These are phyloP conservation scores for Scylla paramamosain DNA, from an alignment of 1,140 invertebrate species.

Conservation along the genomic window DNA sequence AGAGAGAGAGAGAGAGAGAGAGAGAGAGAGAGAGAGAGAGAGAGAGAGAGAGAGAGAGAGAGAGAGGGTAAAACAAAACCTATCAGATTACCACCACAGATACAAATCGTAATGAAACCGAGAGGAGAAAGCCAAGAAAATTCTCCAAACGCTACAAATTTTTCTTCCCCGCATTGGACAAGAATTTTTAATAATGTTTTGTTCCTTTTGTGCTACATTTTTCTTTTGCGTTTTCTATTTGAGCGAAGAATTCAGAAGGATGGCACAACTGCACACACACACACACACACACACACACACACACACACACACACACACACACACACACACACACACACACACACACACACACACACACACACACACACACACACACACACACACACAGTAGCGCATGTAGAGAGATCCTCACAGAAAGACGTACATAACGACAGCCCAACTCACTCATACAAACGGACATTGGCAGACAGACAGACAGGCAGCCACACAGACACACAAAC, in stretches of 20 bases:
- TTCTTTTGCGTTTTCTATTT: not conserved
- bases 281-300: constrained; percentile 6
- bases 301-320: not conserved
- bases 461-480: not conserved
- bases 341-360: constrained; percentile 20
- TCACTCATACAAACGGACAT: not conserved
- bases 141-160: too few species aligned
- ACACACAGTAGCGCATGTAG: not conserved
- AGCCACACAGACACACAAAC: not conserved
- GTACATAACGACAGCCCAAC: not conserved
- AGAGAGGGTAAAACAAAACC: too few species aligned
- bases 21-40: too few species aligned
- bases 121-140: too few species aligned
- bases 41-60: too few species aligned
- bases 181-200: not conserved
- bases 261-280: not conserved
- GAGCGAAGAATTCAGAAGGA: not conserved
- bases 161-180: not conserved
- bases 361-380: constrained; percentile 20
- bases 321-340: constrained; percentile 20
- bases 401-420: not conserved
- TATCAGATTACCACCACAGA: too few species aligned
- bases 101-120: too few species aligned
- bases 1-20: too few species aligned
- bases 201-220: not conserved